A percentile compares a stretch with the other conserved stretches of the same genome.
These are phyloP conservation scores for Isichthys henryi DNA, from an alignment of 2,113 vertebrate genomes.

Conservation along the genomic window DNA sequence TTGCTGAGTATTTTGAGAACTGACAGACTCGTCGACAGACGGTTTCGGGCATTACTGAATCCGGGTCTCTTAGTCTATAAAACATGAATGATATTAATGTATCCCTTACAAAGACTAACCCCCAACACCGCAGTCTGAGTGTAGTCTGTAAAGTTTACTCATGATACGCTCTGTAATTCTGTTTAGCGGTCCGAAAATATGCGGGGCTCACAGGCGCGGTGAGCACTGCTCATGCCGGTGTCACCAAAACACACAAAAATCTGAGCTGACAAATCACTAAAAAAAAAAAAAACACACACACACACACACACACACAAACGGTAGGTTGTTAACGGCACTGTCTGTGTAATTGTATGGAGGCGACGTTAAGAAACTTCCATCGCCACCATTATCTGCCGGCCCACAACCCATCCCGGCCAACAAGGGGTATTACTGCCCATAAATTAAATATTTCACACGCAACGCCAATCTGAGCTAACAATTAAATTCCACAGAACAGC, in stretches of 20 bases:
- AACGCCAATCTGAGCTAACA: background rate
- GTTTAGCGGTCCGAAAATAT: background rate
- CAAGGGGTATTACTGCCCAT: background rate
- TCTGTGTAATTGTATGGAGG: background rate
- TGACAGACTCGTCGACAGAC: background rate
- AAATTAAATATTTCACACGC: background rate
- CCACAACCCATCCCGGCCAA: background rate
- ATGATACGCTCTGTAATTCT: background rate
- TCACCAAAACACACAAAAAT: slow-evolving; percentile 6
- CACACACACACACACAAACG: no score
- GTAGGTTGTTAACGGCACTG: background rate
- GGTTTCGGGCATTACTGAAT: background rate
- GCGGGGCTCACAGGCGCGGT: background rate
- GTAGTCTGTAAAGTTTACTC: background rate
- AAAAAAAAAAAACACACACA: slow-evolving; percentile 2
- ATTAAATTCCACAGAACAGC: slow-evolving; percentile 5
- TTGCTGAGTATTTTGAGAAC: background rate
- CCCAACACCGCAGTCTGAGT: background rate
- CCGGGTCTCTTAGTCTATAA: background rate
- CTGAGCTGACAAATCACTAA: background rate
- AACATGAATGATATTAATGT: background rate
- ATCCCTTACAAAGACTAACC: background rate
- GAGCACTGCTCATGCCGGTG: background rate
- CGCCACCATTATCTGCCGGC: background rate
- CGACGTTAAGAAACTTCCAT: background rate